Evolutionary conservation across 2,113 vertebrate species (phyloP).

Genomic region (Hystrix cristata): DNA sequence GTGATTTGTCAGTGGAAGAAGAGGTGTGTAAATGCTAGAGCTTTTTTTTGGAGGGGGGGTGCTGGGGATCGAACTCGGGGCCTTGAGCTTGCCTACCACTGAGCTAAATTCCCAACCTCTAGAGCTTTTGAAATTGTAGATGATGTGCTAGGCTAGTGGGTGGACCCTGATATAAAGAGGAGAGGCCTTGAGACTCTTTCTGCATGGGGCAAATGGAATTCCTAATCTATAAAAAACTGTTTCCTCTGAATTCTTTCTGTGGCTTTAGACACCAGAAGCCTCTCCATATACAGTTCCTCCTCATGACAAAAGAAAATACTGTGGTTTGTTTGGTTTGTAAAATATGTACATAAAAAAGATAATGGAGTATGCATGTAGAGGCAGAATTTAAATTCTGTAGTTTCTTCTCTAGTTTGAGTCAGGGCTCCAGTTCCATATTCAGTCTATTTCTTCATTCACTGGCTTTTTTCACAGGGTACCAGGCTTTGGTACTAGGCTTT

Average conservation of each 20-base stretch:
- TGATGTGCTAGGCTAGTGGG: slow-evolving; percentile 70
- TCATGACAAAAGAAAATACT: slow-evolving; percentile 48
- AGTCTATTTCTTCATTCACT: background rate
- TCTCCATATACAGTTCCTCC: slow-evolving; percentile 58
- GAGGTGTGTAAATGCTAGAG: slow-evolving; percentile 78
- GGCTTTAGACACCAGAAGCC: slow-evolving; percentile 57
- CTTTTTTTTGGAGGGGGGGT: slow-evolving; percentile 63
- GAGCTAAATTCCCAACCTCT: background rate
- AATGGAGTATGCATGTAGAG: slow-evolving; percentile 17
- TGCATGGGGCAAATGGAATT: slow-evolving; percentile 51
- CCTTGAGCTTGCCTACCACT: too few species aligned
- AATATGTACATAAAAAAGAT: slow-evolving; percentile 49
- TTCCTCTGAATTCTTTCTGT: slow-evolving; percentile 56
- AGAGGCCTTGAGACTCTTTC: background rate
- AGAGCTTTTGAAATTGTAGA: slow-evolving; percentile 83
- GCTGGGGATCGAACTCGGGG: too few species aligned
- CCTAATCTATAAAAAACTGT: slow-evolving; percentile 14
- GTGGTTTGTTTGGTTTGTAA: slow-evolving; percentile 33
- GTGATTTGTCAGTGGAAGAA: slow-evolving; percentile 75
- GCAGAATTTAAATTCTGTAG: slow-evolving; percentile 51
- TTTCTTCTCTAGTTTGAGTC: background rate
- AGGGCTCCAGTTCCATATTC: background rate
- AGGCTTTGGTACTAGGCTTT: background rate
- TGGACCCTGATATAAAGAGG: slow-evolving; percentile 64
- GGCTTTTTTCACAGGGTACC: background rate